These are phyloP conservation scores for Stenodema calcarata DNA, from an alignment of 2,888 invertebrate genomes.

Conservation along the genomic window DNA sequence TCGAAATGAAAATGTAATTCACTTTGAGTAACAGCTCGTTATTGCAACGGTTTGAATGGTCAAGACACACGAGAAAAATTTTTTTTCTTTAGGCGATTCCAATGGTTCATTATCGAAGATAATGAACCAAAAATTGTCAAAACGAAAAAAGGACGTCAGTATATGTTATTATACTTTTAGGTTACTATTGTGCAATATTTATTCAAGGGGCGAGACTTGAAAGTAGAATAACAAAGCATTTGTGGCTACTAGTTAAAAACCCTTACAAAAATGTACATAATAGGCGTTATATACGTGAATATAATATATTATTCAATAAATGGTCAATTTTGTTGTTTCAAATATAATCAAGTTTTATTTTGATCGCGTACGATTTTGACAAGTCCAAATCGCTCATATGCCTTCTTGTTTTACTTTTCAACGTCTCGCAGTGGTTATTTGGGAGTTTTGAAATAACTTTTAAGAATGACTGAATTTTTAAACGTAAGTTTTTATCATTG, in stretches of 20 bases:
- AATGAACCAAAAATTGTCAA: no score
- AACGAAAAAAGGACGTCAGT: not conserved
- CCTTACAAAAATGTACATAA: not conserved
- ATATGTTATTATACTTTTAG: not conserved
- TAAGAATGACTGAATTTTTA: slow-evolving; percentile 36
- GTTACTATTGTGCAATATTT: slow-evolving; percentile 35
- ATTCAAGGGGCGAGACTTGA: slow-evolving; percentile 17
- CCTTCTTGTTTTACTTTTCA: slow-evolving; percentile 16
- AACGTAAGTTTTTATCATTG: not conserved
- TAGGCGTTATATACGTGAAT: not conserved
- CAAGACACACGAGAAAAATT: no score
- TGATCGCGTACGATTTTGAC: no score
- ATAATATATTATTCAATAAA: not conserved
- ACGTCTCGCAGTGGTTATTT: not conserved
- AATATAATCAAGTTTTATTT: not conserved
- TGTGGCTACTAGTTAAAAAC: not conserved
- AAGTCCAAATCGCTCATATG: not conserved
- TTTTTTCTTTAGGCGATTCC: no score
- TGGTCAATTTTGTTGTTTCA: not conserved
- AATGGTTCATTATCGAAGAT: no score
- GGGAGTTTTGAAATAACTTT: slow-evolving; percentile 28
- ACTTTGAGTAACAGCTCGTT: no score
- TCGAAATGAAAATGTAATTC: no score
- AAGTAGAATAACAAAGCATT: slow-evolving; percentile 24
- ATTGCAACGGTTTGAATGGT: no score